Base-by-base conservation (phyloP, 35 echinoderm and acorn worm genomes). In the Lytechinus pictus region DNA sequence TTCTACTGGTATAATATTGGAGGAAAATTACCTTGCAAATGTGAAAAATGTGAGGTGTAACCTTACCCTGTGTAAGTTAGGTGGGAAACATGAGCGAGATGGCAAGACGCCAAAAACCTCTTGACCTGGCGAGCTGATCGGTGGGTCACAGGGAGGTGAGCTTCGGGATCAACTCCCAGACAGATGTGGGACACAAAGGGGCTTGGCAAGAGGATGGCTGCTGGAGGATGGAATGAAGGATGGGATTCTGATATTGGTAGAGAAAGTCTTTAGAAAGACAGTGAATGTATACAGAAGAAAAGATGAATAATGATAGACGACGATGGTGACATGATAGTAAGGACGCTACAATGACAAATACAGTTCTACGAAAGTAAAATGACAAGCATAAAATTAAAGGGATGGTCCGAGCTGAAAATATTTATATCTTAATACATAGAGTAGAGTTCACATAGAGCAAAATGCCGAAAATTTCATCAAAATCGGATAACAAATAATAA, bases 11-110 rank as follows among this genome's bases (percentile, higher is more conserved):
- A 79, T 79, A 90, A 90, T 44, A 90, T 52, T 90, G 28, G 28
- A 90, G 88, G 52, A 90, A 90, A 90, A 90, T 90, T 90, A 90
- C 88, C 88, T 54, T 44, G n/a, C 88, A 90, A 90, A 90, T 90
- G 88, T 90, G 88, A 90, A 90, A 90, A 90, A 90, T 90, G 88
- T 90, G 29, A 90, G 88, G 88, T 90, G 88, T 52, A 90, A 90
- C 29, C 52, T 44, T 52, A 90, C 29, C 88, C 88, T 44, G 28
- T 90, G 88, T 90, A 52, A 90, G 88, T 54, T 90, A 54, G 88
- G 88, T 90, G 88, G 88, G 88, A 90, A 90, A 90, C 88, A 90
- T 90, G 88, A 54, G 66, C 66, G 52, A 90, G 29, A 90, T 90
- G 88, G 88, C 88, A 90, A 54, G 52, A 44, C 52, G 88, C 88